Evolutionary conservation across 1,140 invertebrate species (phyloP).

Genomic region (Heliconius himera): DNA sequence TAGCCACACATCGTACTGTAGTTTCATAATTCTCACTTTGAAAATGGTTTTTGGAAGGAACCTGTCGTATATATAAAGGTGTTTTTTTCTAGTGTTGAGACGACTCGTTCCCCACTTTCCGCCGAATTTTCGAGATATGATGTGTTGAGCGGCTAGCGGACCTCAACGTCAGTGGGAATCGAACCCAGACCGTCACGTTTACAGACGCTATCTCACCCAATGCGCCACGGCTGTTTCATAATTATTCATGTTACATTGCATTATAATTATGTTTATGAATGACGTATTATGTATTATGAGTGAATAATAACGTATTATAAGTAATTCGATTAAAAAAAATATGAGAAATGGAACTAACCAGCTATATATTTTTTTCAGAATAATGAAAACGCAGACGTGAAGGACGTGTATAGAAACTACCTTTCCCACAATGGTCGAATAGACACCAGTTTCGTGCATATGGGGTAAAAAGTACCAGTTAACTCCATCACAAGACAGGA

Average conservation of each 20-base stretch:
- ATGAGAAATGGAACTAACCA: too few relatives aligned
- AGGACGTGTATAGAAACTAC: slow-evolving; percentile 25
- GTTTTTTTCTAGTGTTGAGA: neutral
- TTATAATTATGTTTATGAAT: neutral
- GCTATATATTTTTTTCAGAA: slow-evolving; percentile 18
- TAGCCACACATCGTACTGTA: neutral
- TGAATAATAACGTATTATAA: too few relatives aligned
- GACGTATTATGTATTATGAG: too few relatives aligned
- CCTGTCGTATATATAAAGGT: too few relatives aligned
- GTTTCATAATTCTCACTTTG: neutral
- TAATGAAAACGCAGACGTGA: slow-evolving; percentile 9
- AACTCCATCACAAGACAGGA: neutral
- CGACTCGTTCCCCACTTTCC: neutral
- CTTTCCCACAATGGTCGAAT: slow-evolving; percentile 38
- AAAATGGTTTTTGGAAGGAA: too few relatives aligned
- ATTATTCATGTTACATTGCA: neutral
- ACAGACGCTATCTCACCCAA: neutral
- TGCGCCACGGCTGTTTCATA: neutral
- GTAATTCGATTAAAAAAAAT: too few relatives aligned
- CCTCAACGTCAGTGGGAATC: too few relatives aligned
- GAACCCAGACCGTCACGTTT: too few relatives aligned
- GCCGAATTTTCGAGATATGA: neutral
- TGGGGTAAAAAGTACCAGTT: neutral
- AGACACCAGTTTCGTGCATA: slow-evolving; percentile 12
- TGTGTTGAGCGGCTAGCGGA: too few relatives aligned